These are phyloP conservation scores for Urocynchramus pylzowi DNA, from an alignment of 2,113 vertebrate genomes.

Conservation along the genomic window DNA sequence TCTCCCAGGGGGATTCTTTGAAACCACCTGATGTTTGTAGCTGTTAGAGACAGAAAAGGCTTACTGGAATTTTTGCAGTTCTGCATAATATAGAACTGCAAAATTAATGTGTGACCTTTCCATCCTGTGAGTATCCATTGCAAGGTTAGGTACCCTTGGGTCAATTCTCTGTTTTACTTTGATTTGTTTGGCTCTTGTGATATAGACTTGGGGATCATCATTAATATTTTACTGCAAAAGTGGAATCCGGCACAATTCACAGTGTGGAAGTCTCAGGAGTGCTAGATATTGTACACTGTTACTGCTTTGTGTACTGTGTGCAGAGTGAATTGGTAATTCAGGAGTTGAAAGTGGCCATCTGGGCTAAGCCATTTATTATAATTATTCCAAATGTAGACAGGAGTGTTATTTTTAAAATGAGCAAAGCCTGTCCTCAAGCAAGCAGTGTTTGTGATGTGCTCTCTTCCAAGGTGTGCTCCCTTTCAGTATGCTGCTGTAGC, in stretches of 20 bases:
- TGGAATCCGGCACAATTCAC: neutral
- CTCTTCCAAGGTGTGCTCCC: neutral
- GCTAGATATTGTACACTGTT: neutral
- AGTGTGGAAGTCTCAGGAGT: neutral
- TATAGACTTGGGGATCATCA: neutral
- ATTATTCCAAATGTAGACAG: neutral
- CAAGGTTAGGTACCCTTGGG: neutral
- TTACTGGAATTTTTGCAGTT: conserved; percentile 38
- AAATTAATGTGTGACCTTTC: neutral
- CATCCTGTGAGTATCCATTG: neutral
- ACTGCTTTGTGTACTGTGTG: neutral
- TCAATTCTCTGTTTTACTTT: neutral
- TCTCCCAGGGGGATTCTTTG: neutral
- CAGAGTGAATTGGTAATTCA: neutral
- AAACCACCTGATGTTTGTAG: conserved; percentile 36
- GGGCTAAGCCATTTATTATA: conserved; percentile 1
- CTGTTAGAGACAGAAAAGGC: neutral
- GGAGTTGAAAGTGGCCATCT: neutral
- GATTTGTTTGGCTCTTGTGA: neutral
- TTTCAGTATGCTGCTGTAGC: neutral
- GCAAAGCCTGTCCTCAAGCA: neutral
- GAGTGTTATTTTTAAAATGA: neutral
- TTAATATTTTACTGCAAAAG: conserved; percentile 6
- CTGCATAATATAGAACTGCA: neutral
- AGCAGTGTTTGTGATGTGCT: neutral